Percentiles rank a stretch among this genome's conserved stretches.
These are phyloP conservation scores for Rutpela maculata DNA, from an alignment of 2,888 invertebrate genomes.

Conservation along the genomic window DNA sequence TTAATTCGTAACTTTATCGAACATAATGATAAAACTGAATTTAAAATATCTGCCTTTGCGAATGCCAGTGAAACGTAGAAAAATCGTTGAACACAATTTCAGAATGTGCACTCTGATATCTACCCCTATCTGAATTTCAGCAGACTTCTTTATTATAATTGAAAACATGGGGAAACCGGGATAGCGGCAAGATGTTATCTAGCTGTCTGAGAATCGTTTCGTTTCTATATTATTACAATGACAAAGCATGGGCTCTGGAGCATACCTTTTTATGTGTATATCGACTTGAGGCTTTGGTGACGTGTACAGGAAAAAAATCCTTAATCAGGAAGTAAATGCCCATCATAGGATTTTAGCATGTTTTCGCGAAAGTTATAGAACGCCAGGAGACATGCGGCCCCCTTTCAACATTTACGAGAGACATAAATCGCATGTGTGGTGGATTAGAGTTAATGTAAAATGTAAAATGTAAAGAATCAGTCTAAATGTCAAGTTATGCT, in stretches of 20 bases:
- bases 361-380: background rate
- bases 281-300: background rate
- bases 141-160: constrained; percentile 46
- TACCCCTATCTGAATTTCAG: constrained; percentile 38
- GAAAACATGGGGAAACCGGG: constrained; percentile 39
- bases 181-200: constrained; percentile 36
- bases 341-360: background rate
- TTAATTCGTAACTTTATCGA: constrained; percentile 21
- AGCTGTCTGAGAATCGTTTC: constrained; percentile 27
- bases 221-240: constrained; percentile 20
- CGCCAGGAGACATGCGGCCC: background rate
- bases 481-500: too few relatives aligned
- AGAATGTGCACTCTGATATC: constrained; percentile 34
- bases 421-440: too few relatives aligned
- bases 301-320: constrained; percentile 8
- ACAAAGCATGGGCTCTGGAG: background rate
- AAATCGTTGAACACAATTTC: constrained; percentile 32
- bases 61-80: constrained; percentile 18
- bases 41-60: constrained; percentile 13
- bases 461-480: too few relatives aligned
- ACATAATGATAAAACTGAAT: constrained; percentile 20
- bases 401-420: too few relatives aligned
- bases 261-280: constrained; percentile 17
- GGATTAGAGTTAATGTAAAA: too few relatives aligned
- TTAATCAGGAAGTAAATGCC: background rate